Base-by-base conservation (phyloP, 1,140 invertebrate species). In the Oreohelix idahoensis region DNA sequence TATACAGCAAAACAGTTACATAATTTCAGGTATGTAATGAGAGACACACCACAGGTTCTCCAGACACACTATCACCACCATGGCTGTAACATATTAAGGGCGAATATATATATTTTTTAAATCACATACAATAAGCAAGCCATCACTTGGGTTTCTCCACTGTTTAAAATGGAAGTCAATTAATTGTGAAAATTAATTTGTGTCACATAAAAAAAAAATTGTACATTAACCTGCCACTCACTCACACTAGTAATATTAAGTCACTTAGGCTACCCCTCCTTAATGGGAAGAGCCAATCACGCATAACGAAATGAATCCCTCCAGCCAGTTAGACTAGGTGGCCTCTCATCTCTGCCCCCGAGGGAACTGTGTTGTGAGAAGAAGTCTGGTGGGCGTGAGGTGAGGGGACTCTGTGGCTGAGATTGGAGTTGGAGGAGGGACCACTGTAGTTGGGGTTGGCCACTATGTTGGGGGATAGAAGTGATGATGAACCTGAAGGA, bases 401-500 rank as follows among this genome's bases (percentile, higher is more conserved):
- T 17, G 63, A 29, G 32, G 51, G 63, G 82, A 75, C 51, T 85
- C 86, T 82, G 84, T 84, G 76, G 82, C 69, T 78, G 76, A 49
- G 49, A 76, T 13, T 42, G 83, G 51, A 17, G 29, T 32, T 66
- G 63, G 63, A 32, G 63, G 63, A 15, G 2, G 88, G 88, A 32
- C 88, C 87, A 51, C 85, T 85, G 82, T 88, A 89, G 26, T 63
- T 83, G 39, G 85, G 88, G 83, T 89, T 89, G 70, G 84, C 42
- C 45, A 89, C 84, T 66, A 89, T 85, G 81, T 89, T 89, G 35
- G 86, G 84, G 58, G 86, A 87, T 78, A 87, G 81, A 36, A 83
- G 74, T 26, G 71, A 80, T 32, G 63, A 66, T 29, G 63, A 66
- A 66, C 63, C 63, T 66, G 63, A 29, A 45, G 23, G 53, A 66